Conservation (phyloP, 2,113 vertebrate species). For the Lichenostomus cassidix region DNA sequence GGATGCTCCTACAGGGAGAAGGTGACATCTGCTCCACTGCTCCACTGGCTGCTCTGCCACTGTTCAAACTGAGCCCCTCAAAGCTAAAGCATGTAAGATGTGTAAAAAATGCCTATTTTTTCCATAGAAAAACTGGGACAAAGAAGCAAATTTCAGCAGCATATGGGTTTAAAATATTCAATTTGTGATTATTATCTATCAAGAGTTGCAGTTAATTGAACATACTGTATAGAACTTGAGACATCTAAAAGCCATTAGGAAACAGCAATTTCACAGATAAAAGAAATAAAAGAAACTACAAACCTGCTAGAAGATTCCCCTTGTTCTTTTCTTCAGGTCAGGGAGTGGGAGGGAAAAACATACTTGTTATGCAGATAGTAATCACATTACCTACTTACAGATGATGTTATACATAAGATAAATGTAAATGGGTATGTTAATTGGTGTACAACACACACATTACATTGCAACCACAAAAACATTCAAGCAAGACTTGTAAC, state of each 20-base stretch:
- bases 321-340: constrained; percentile 90
- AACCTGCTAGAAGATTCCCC: constrained; percentile 91
- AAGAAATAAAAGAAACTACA: constrained; percentile 76
- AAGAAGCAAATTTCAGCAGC: not conserved
- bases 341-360: constrained; percentile 74
- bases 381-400: constrained; percentile 58
- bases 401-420: constrained; percentile 44
- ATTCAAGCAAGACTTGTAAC: constrained; percentile 40
- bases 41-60: not conserved
- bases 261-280: constrained; percentile 39
- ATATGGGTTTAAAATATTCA: not conserved
- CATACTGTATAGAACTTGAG: not conserved
- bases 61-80: not conserved
- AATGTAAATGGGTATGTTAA: constrained; percentile 25
- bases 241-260: constrained; percentile 41
- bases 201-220: not conserved
- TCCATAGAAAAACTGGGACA: not conserved
- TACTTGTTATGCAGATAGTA: constrained; percentile 60
- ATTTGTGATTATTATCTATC: not conserved
- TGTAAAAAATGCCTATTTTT: not conserved
- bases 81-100: not conserved
- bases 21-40: not conserved
- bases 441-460: constrained; percentile 32
- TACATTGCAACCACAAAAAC: constrained; percentile 50
- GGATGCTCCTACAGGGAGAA: not conserved